Conservation (phyloP, 2,888 invertebrate species). For the Steromphala cineraria region DNA sequence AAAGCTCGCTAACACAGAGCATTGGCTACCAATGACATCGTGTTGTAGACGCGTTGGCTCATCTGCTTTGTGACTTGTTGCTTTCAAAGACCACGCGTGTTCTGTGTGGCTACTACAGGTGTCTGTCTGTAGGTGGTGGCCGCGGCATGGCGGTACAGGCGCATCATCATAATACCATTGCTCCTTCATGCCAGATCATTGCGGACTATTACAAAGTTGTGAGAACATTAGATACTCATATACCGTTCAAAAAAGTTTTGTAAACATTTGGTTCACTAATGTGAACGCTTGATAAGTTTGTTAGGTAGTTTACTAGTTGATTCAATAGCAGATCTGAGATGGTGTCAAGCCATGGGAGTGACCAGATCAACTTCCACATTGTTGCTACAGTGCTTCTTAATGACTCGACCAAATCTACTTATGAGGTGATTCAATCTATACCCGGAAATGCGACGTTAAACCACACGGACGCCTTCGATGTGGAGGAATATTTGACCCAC, state of each 20-base stretch:
- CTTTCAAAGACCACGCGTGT: background rate
- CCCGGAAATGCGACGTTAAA: background rate
- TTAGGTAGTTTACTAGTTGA: background rate
- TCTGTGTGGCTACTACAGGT: no score
- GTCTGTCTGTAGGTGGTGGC: background rate
- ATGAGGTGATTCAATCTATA: background rate
- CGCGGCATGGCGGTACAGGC: background rate
- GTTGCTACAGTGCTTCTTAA: background rate
- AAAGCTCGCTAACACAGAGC: background rate
- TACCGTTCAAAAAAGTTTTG: no score
- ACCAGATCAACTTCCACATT: background rate
- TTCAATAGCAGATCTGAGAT: background rate
- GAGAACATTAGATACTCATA: no score
- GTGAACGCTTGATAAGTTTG: background rate
- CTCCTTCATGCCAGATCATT: no score
- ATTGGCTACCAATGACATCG: background rate
- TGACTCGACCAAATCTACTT: background rate
- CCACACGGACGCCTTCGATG: background rate
- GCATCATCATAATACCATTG: background rate
- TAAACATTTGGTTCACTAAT: no score
- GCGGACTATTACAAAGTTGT: no score
- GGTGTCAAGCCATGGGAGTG: background rate
- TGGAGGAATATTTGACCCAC: conserved; percentile 3
- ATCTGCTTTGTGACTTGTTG: background rate
- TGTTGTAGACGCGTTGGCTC: background rate